These are phyloP conservation scores for Lampropteryx suffumata DNA, from an alignment of 2,888 invertebrate genomes.

Conservation along the genomic window DNA sequence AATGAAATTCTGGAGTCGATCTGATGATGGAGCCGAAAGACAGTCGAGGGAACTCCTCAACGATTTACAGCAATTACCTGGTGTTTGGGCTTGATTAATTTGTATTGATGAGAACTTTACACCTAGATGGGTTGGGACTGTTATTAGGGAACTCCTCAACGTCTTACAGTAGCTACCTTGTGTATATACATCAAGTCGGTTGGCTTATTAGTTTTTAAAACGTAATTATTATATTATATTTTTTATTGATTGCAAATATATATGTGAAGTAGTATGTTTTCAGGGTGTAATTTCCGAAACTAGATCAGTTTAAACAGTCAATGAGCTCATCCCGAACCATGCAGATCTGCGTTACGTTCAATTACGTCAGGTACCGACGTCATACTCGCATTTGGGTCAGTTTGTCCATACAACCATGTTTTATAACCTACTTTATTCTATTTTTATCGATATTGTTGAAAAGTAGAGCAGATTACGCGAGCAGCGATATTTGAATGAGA, in stretches of 20 bases:
- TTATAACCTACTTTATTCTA: conserved; percentile 70
- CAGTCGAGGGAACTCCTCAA: too few relatives aligned
- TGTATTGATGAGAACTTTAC: too few relatives aligned
- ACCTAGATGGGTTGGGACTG: too few relatives aligned
- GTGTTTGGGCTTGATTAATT: too few relatives aligned
- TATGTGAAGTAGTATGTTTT: conserved; percentile 29
- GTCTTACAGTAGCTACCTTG: too few relatives aligned
- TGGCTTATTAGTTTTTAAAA: too few relatives aligned
- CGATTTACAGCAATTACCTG: too few relatives aligned
- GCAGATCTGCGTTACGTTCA: conserved; percentile 46
- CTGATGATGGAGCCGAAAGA: too few relatives aligned
- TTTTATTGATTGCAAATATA: conserved; percentile 25
- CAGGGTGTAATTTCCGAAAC: conserved; percentile 40
- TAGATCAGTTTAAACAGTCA: conserved; percentile 51
- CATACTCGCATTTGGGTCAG: conserved; percentile 73
- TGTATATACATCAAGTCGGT: too few relatives aligned
- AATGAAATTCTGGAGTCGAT: too few relatives aligned
- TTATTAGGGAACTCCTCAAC: too few relatives aligned
- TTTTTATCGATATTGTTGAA: conserved; percentile 53
- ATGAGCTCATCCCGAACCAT: conserved; percentile 51
- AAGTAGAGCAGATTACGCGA: conserved; percentile 51
- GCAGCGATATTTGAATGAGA: conserved; percentile 35
- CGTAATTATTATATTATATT: too few relatives aligned
- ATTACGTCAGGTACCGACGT: conserved; percentile 70
- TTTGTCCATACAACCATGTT: conserved; percentile 64